phyloP scores from a whole-genome alignment of 2,797 vertebrate species.

The Fistularia tabacaria region DNA sequence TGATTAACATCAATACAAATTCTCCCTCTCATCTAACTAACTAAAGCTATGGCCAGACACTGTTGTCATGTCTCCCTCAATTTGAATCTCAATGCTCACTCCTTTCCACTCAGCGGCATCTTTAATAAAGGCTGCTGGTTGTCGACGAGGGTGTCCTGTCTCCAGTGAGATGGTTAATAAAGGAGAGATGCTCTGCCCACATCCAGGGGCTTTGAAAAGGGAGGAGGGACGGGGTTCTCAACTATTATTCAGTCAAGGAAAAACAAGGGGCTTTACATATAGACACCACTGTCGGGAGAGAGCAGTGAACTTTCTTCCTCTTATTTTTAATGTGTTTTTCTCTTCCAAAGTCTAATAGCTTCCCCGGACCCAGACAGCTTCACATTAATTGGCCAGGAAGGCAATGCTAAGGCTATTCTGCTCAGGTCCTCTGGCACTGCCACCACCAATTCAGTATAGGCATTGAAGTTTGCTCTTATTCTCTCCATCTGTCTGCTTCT shows the following conservation, averaged over 20 bases:
- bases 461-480: constrained; percentile 58
- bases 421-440: constrained; percentile 67
- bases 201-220: constrained; percentile 60
- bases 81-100: constrained; percentile 70
- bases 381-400: constrained; percentile 74
- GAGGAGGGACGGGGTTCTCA: constrained; percentile 6
- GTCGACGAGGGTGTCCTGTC: constrained; percentile 66
- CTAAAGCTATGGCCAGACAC: constrained; percentile 53
- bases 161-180: constrained; percentile 75
- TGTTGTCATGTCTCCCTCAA: constrained; percentile 63
- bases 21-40: constrained; percentile 60
- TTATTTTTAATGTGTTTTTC: constrained; percentile 72
- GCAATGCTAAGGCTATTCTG: constrained; percentile 66
- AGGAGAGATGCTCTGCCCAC: constrained; percentile 70
- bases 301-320: constrained; percentile 65
- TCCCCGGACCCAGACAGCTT: constrained; percentile 72
- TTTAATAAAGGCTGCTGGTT: constrained; percentile 74
- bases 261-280: constrained; percentile 71
- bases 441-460: constrained; percentile 63
- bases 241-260: constrained; percentile 73
- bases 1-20: constrained; percentile 70
- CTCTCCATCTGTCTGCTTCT: constrained; percentile 31
- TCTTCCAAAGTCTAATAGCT: constrained; percentile 71
- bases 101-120: constrained; percentile 65
- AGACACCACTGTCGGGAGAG: constrained; percentile 53